These are phyloP conservation scores for Odontophorus gujanensis DNA, from an alignment of 2,113 vertebrate genomes.

Conservation along the genomic window DNA sequence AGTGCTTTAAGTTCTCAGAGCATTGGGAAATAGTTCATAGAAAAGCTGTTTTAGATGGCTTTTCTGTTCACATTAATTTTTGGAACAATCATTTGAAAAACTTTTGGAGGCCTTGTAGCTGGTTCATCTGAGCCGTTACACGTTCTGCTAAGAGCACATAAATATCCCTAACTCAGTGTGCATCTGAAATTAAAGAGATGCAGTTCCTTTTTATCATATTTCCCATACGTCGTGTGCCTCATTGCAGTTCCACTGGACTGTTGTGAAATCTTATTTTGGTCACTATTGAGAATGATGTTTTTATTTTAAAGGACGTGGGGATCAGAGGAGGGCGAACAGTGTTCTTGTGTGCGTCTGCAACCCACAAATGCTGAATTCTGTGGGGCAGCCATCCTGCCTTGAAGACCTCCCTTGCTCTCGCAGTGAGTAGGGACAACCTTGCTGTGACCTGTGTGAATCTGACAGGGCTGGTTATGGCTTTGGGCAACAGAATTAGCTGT, in stretches of 20 bases:
- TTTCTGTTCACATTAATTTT: not conserved
- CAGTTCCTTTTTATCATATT: not conserved
- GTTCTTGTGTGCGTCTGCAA: not conserved
- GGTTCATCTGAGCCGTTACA: not conserved
- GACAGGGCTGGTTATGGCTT: conserved; percentile 14
- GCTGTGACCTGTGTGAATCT: conserved; percentile 12
- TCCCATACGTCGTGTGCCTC: not conserved
- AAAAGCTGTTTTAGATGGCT: not conserved
- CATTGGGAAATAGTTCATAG: not conserved
- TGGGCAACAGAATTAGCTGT: conserved; percentile 40
- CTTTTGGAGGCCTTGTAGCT: not conserved
- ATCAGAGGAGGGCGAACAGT: not conserved
- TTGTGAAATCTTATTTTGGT: not conserved
- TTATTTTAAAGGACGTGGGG: not conserved
- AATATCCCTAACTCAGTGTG: not conserved
- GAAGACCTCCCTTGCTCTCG: not conserved
- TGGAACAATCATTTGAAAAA: not conserved
- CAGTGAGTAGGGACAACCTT: conserved; percentile 8
- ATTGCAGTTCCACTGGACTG: not conserved
- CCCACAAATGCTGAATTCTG: not conserved
- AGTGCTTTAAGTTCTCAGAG: not conserved
- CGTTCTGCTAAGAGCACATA: not conserved
- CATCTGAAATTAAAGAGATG: not conserved
- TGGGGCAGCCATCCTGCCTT: not conserved
- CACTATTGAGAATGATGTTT: not conserved